Percentiles rank a stretch among this genome's conserved stretches.
Evolutionary conservation across 2,888 invertebrate genomes (phyloP).

Genomic region (Hypselothyrea guttata): DNA sequence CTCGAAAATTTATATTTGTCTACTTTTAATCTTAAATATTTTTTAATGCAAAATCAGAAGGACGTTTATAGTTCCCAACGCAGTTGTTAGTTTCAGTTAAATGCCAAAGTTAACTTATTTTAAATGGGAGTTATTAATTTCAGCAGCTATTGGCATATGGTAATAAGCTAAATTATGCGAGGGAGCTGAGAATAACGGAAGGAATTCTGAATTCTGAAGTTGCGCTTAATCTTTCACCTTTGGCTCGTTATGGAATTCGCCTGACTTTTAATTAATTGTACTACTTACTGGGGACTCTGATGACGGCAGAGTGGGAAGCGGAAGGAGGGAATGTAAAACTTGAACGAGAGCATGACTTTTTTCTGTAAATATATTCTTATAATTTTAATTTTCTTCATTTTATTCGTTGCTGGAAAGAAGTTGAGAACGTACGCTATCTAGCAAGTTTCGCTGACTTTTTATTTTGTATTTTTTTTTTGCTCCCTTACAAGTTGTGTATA

Average conservation of each 20-base stretch:
- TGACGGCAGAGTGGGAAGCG: neutral
- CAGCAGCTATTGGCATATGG: too few relatives aligned
- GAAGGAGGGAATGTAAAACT: neutral
- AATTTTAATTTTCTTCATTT: conserved; percentile 40
- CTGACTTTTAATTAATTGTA: conserved; percentile 71
- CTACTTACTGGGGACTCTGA: conserved; percentile 44
- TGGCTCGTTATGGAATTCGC: conserved; percentile 45
- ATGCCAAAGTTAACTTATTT: too few relatives aligned
- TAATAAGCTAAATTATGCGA: too few relatives aligned
- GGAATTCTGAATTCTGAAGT: too few relatives aligned
- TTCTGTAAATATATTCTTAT: conserved; percentile 45
- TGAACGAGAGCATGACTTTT: too few relatives aligned
- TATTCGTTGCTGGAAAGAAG: conserved; percentile 29
- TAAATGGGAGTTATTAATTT: too few relatives aligned
- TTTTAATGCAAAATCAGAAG: too few relatives aligned
- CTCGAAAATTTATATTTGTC: too few relatives aligned
- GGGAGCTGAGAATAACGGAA: too few relatives aligned
- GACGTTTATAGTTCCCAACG: too few relatives aligned
- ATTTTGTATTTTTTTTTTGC: conserved; percentile 11
- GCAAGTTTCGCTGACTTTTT: conserved; percentile 65
- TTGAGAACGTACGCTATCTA: conserved; percentile 55
- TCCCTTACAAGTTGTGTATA: conserved; percentile 20
- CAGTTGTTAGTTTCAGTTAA: too few relatives aligned
- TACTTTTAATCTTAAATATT: too few relatives aligned
- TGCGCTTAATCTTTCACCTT: conserved; percentile 1